Percentiles rank a stretch among this genome's conserved stretches.
phyloP scores from a whole-genome alignment of 1,140 invertebrate species.

The Drosophila pseudoananassae region DNA sequence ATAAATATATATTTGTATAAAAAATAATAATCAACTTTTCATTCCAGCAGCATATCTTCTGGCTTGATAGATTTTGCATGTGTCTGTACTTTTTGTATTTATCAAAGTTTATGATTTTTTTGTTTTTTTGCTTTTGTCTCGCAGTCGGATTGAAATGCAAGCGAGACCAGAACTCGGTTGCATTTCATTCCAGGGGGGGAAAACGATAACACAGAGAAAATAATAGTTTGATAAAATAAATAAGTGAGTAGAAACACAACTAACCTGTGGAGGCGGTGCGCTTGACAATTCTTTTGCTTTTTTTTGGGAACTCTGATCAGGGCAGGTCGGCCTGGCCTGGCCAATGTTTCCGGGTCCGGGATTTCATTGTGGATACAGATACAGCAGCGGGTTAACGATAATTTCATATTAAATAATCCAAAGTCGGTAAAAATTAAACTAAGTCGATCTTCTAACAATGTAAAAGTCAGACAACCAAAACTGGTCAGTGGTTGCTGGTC shows the following conservation, averaged over 20 bases:
- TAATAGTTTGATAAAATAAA: conserved; percentile 62
- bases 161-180: conserved; percentile 14
- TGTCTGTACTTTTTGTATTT: conserved; percentile 59
- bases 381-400: background rate
- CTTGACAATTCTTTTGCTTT: conserved; percentile 60
- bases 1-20: conserved; percentile 42
- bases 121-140: conserved; percentile 50
- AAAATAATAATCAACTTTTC: conserved; percentile 53
- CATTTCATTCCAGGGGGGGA: conserved; percentile 24
- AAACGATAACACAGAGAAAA: conserved; percentile 56
- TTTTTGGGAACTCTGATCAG: conserved; percentile 69
- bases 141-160: conserved; percentile 44
- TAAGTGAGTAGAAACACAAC: conserved; percentile 80
- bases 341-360: conserved; percentile 63
- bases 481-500: background rate
- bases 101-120: conserved; percentile 42
- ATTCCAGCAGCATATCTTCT: conserved; percentile 22
- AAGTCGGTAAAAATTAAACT: conserved; percentile 47
- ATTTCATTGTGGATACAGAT: conserved; percentile 59
- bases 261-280: conserved; percentile 77
- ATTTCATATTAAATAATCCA: conserved; percentile 46
- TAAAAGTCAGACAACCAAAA: background rate
- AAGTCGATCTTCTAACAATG: conserved; percentile 27
- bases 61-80: conserved; percentile 63
- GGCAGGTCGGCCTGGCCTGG: conserved; percentile 71